Conservation (phyloP, 2,113 vertebrate genomes). For the Eira barbara region DNA sequence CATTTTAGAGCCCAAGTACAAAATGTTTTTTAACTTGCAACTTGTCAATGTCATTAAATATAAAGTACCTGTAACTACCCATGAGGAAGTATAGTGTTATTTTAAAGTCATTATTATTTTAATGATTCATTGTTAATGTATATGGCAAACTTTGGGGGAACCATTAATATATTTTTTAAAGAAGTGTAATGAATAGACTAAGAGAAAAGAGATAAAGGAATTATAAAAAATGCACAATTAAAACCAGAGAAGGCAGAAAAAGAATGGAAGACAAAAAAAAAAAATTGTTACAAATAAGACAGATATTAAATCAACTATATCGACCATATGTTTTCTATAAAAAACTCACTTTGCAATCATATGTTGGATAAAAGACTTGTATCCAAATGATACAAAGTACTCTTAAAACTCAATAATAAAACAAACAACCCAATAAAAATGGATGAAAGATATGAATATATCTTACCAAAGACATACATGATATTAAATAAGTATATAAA, state of each 20-base stretch:
- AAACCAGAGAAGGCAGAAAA: conserved; percentile 6
- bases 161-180: not conserved
- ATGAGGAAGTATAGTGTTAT: not conserved
- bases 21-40: not conserved
- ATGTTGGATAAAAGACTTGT: not conserved
- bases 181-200: not conserved
- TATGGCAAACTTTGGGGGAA: not conserved
- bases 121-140: not conserved
- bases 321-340: not conserved
- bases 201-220: not conserved
- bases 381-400: not conserved
- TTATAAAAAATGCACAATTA: not conserved
- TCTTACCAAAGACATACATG: not conserved
- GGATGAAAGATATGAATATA: not conserved
- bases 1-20: not conserved
- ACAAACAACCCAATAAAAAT: not conserved
- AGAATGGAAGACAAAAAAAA: not conserved
- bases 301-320: not conserved
- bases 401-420: not conserved
- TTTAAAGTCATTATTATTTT: not conserved
- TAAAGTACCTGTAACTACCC: not conserved
- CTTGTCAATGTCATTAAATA: not conserved
- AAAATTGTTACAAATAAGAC: not conserved
- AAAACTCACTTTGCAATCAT: not conserved
- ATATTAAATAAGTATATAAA: not conserved